Percentiles rank a stretch among this genome's conserved stretches.
These are phyloP conservation scores for Prunella strophiata DNA, from an alignment of 2,797 vertebrate species.

Conservation along the genomic window DNA sequence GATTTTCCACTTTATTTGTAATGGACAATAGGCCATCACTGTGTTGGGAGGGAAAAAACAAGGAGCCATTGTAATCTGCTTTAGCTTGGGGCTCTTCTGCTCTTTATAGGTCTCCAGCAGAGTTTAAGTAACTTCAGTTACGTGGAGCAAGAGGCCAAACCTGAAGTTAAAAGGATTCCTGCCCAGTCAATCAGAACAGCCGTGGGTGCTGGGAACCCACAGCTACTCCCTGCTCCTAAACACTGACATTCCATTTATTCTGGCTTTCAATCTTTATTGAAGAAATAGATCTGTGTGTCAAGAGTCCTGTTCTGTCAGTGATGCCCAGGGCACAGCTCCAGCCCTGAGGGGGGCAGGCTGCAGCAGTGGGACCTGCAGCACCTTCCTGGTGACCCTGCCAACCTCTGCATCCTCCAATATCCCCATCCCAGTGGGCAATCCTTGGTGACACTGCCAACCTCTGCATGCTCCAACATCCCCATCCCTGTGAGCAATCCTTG, in stretches of 20 bases:
- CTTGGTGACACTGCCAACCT: no score
- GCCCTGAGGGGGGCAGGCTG: neutral
- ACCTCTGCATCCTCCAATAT: neutral
- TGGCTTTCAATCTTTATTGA: constrained; percentile 49
- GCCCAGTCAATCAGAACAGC: neutral
- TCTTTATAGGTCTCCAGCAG: neutral
- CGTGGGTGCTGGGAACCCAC: neutral
- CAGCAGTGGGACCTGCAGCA: neutral
- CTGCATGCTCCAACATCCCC: no score
- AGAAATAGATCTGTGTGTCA: constrained; percentile 1
- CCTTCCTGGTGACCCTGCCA: neutral
- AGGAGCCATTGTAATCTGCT: neutral
- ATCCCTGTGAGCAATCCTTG: no score
- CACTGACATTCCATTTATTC: constrained; percentile 33
- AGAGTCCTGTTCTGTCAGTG: constrained; percentile 26
- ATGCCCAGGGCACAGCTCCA: neutral
- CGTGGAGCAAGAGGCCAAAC: neutral
- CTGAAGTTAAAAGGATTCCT: neutral
- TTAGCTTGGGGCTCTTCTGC: neutral
- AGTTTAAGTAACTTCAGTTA: neutral
- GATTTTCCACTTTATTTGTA: constrained; percentile 49
- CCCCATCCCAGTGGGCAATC: neutral
- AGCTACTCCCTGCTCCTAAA: neutral
- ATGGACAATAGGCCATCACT: constrained; percentile 5
- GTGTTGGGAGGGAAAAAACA: neutral